Base-by-base conservation (phyloP, 1,140 invertebrate species). In the Drosophila quadrilineata region DNA sequence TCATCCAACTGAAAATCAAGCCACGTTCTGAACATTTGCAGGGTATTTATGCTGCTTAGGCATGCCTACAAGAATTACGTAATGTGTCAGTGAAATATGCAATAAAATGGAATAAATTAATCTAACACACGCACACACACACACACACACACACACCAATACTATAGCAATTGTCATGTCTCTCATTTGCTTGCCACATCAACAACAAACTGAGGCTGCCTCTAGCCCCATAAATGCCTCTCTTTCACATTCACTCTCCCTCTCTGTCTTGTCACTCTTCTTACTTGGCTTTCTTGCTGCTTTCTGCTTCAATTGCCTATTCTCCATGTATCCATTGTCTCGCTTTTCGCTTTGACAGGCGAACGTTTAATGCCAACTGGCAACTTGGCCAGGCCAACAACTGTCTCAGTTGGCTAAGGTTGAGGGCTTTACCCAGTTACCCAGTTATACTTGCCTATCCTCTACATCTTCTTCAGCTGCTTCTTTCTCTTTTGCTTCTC, bases 91-190 rank as follows among this genome's bases (percentile, higher is more conserved):
- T 72, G 53, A 77, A 72, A 77, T 41, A 75, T 63, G 75, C 75
- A 57, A 79, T 79, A 60, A 79, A 79, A n/a, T n/a, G n/a, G n/a
- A n/a, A 79, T 79, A 79, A 79, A 79, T 79, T 79, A 79, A 80
- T 75, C 75, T 79, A 71, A 46, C 75, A 36, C 68, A 68, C 73
- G n/a, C n/a, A n/a, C n/a, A n/a, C n/a, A n/a, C n/a, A n/a, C n/a
- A n/a, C n/a, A n/a, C n/a, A n/a, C n/a, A n/a, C n/a, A n/a, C n/a
- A n/a, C n/a, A n/a, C n/a, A n/a, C n/a, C n/a, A n/a, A n/a, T n/a
- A n/a, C n/a, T n/a, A n/a, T n/a, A n/a, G n/a, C n/a, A n/a, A n/a
- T n/a, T 41, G 49, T 17, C 35, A 43, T 49, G 46, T 76, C 43
- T 35, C 63, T 75, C 63, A 72, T 71, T 77, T 77, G 52, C 45